Evolutionary conservation across 2,797 vertebrate genomes (phyloP).

Genomic region (Anguilla obscura): DNA sequence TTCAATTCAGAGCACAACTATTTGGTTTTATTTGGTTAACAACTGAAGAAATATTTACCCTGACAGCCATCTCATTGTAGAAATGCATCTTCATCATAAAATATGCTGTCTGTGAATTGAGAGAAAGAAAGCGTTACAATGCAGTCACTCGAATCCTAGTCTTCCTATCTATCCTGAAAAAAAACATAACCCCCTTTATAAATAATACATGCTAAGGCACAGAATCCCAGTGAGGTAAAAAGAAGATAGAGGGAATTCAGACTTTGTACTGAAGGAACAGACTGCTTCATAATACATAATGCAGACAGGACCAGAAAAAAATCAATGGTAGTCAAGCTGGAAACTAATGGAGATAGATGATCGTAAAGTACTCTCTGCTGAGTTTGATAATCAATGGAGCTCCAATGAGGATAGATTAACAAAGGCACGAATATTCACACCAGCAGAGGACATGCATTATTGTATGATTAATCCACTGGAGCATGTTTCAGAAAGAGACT

Average conservation of each 20-base stretch:
- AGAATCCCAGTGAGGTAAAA: conserved; percentile 63
- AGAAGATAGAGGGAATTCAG: conserved; percentile 73
- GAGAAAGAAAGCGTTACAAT: conserved; percentile 75
- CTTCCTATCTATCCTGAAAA: conserved; percentile 83
- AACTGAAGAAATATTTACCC: conserved; percentile 96
- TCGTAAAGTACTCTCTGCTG: conserved; percentile 94
- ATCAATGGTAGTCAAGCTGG: conserved; percentile 97
- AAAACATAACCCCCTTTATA: conserved; percentile 94
- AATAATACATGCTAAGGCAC: conserved; percentile 93
- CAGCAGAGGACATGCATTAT: conserved; percentile 78
- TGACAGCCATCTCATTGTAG: conserved; percentile 97
- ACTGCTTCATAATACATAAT: conserved; percentile 91
- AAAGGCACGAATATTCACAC: conserved; percentile 93
- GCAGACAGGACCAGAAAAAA: conserved; percentile 91
- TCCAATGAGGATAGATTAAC: conserved; percentile 92
- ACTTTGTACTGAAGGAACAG: conserved; percentile 90
- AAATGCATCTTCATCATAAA: conserved; percentile 98
- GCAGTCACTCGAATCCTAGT: conserved; percentile 73
- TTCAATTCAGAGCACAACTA: conserved; percentile 77
- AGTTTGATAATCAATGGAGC: conserved; percentile 99
- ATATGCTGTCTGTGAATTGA: conserved; percentile 93
- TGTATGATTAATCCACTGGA: conserved; percentile 86
- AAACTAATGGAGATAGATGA: conserved; percentile 99
- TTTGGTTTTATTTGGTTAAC: conserved; percentile 83
- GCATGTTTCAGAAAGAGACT: conserved; percentile 85